Evolutionary conservation across 2,797 vertebrate genomes (phyloP).

Genomic region (Myoxocephalus aenaeus): DNA sequence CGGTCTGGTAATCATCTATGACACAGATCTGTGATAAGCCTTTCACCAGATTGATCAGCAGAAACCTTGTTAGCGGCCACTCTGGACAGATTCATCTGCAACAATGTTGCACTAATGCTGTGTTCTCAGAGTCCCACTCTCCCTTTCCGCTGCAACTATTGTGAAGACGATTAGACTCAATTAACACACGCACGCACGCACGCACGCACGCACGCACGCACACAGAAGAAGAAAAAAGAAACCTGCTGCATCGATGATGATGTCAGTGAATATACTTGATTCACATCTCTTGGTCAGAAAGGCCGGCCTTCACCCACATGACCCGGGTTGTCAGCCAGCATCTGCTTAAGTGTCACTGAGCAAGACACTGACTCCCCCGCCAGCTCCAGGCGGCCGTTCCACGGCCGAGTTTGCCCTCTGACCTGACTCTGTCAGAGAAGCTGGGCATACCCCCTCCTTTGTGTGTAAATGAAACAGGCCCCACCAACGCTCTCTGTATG

Average conservation of each 20-base stretch:
- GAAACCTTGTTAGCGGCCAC: slow-evolving; percentile 46
- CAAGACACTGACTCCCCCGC: slow-evolving; percentile 31
- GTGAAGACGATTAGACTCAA: slow-evolving; percentile 40
- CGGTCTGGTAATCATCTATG: slow-evolving; percentile 37
- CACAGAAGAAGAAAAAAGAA: not conserved
- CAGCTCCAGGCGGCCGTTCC: slow-evolving; percentile 31
- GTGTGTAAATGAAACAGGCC: not conserved
- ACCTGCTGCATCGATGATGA: not conserved
- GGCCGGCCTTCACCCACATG: slow-evolving; percentile 54
- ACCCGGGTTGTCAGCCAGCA: slow-evolving; percentile 63
- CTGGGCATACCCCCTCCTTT: not conserved
- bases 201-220: too few relatives aligned
- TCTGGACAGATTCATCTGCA: slow-evolving; percentile 49
- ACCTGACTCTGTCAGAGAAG: slow-evolving; percentile 30
- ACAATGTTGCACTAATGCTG: slow-evolving; percentile 29
- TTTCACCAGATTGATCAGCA: slow-evolving; percentile 50
- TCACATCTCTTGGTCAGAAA: slow-evolving; percentile 46
- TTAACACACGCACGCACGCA: slow-evolving; percentile 16
- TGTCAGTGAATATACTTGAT: slow-evolving; percentile 4
- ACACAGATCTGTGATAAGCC: slow-evolving; percentile 59
- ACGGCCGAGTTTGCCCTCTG: slow-evolving; percentile 23
- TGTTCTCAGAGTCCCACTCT: slow-evolving; percentile 26
- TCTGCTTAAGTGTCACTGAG: slow-evolving; percentile 68
- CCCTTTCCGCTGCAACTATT: slow-evolving; percentile 37
- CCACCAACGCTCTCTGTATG: not conserved